Percentiles rank a stretch among this genome's conserved stretches.
phyloP scores from a whole-genome alignment of 2,888 invertebrate species.

The Zaprionus lineosus region DNA sequence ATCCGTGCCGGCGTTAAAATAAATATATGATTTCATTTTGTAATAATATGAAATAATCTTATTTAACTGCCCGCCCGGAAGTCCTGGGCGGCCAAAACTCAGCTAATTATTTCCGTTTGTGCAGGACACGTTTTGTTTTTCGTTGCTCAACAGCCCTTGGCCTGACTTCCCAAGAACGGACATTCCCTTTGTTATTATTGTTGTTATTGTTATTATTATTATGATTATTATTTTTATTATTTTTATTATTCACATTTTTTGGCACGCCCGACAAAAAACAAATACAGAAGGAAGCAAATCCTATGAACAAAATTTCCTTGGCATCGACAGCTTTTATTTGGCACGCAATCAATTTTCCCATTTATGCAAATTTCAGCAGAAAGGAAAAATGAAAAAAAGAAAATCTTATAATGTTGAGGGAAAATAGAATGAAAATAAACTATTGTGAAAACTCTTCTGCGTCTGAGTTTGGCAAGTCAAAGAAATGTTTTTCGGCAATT shows the following conservation, averaged over 20 bases:
- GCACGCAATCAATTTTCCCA: slow-evolving; percentile 41
- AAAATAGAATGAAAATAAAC: slow-evolving; percentile 1
- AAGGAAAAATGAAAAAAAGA: background rate
- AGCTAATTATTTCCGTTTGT: slow-evolving; percentile 65
- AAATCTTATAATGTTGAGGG: background rate
- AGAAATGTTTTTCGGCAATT: slow-evolving; percentile 21
- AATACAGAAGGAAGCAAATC: slow-evolving; percentile 4
- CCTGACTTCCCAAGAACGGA: slow-evolving; percentile 4
- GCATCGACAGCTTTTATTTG: slow-evolving; percentile 24
- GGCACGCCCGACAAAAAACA: background rate
- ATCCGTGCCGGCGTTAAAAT: slow-evolving; percentile 25
- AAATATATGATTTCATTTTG: slow-evolving; percentile 38
- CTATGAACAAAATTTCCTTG: slow-evolving; percentile 2
- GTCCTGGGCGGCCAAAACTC: slow-evolving; percentile 8
- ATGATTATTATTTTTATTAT: slow-evolving; percentile 5
- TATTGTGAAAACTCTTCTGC: slow-evolving; percentile 5
- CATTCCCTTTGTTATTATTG: background rate
- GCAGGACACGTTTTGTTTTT: slow-evolving; percentile 12
- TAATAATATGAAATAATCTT: slow-evolving; percentile 37
- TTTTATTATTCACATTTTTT: slow-evolving; percentile 4
- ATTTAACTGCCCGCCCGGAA: slow-evolving; percentile 28
- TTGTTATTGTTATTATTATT: background rate
- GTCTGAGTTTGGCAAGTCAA: slow-evolving; percentile 12
- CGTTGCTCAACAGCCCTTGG: slow-evolving; percentile 8
- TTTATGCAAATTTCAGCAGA: slow-evolving; percentile 48